These are phyloP conservation scores for Tapirus terrestris DNA, from an alignment of 2,113 vertebrate species.

Conservation along the genomic window DNA sequence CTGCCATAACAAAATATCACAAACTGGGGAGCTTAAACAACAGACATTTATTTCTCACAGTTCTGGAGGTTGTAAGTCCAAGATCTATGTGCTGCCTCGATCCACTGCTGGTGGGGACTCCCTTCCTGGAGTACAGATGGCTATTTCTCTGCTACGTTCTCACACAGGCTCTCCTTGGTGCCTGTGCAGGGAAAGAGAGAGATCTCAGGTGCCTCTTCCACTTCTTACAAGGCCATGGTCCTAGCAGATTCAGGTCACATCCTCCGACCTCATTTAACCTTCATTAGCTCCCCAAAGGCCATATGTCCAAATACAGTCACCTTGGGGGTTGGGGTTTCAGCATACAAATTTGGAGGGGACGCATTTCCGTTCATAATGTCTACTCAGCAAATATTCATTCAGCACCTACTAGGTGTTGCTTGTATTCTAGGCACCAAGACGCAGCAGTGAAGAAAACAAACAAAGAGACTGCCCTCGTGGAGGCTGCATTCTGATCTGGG, in stretches of 20 bases:
- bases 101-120: background rate
- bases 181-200: background rate
- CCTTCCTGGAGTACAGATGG: background rate
- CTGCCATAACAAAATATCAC: background rate
- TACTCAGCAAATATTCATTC: background rate
- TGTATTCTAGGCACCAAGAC: background rate
- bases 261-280: background rate
- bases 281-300: background rate
- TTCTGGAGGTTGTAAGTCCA: background rate
- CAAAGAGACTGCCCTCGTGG: background rate
- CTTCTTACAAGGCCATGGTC: background rate
- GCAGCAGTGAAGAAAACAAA: background rate
- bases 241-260: fast-evolving
- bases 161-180: background rate
- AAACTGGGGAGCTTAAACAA: background rate
- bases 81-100: background rate
- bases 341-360: no score
- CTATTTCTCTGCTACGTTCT: background rate
- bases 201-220: background rate
- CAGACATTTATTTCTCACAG: background rate
- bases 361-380: background rate
- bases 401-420: background rate
- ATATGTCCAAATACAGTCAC: background rate
- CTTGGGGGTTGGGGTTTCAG: background rate
- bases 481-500: background rate